Evolutionary conservation across 2,797 vertebrate species (phyloP), one percentile per base, ranked within the genome.

Genomic region (Falco concolor): DNA sequence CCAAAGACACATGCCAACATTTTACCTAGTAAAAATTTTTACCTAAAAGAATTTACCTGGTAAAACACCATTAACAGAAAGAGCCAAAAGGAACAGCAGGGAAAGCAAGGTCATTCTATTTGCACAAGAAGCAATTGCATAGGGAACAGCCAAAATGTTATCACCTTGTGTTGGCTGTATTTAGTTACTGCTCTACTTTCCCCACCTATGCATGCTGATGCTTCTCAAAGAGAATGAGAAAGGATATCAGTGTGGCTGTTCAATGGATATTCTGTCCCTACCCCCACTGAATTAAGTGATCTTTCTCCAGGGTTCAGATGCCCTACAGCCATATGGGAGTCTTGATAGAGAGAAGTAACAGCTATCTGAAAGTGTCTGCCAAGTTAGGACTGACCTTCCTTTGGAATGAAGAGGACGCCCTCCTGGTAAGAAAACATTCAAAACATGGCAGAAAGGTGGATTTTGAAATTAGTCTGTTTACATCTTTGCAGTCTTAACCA

Each of bases 351-450:
- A 96, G 67, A 73, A 98, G 95, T 54, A 93, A 97, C 9, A 89
- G 84, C 52, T 98, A 98, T 72, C 57, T 99, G 89, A 98, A 98
- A 97, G 93, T 99, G 93, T 96, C 85, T 60, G 98, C 98, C 84
- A 98, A 98, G 70, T 75, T 98, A 76, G 99, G 99, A 63, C 30
- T 99, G 61, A 84, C 96, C 42, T 97, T 98, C 81, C 72, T 98
- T 89, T 99, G 99, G 99, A 99, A 99, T 65, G 76, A 94, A 78
- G 95, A 98, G 0, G 98, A 98, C 87, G 98, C 98, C 54, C 97
- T 99, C 15, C 86, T 98, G 98, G 99, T 99, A 97, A 93, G 97
- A 81, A 92, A 81, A 53, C 3, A 68, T 57, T n/a, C 27, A 36
- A 75, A 94, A 70, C 13, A 25, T 25, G 45, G 42, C 38, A 95